Evolutionary conservation across 1,140 invertebrate species (phyloP), one percentile per base, ranked within the genome.

Genomic region (Eulimnadia texana): DNA sequence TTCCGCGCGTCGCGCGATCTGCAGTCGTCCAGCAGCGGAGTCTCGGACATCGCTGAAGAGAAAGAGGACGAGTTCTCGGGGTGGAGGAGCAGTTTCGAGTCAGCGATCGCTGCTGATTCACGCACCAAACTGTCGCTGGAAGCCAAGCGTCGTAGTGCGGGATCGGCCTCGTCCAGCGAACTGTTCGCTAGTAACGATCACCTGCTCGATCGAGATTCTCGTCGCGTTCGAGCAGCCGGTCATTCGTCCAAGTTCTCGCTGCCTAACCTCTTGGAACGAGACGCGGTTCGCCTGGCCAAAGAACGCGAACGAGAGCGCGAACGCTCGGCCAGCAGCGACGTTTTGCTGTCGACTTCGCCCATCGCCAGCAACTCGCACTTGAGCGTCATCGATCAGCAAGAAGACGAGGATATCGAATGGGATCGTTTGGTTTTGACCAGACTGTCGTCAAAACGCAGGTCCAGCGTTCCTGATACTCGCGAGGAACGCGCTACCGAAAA

Each of bases 1-100:
- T 61, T 61, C 20, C 60, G 60, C 23, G 33, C 60, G n/a, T 61
- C 66, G 51, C 20, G 68, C 61, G 42, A 66, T 62, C 60, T 69
- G 60, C 56, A 66, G 70, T 61, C 72, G 68, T 75, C 73, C 23
- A 70, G 72, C 62, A 72, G 73, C 66, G 72, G 73, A 58, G 70
- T 72, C 49, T 74, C 67, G 47, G 80, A 72, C 71, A 80, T 74
- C 70, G 77, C 73, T 1, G 86, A 81, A 73, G 84, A 80, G 76
- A 79, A 82, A 61, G 84, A 85, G 66, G 82, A 85, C n/a, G 88
- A 92, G 70, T 74, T 88, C 53, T 90, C 90, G 72, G 89, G 86
- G 60, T 91, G 89, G 88, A 78, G 88, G 62, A 88, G 88, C 58
- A 90, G 88, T 72, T 91, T 92, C 73, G 89, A 92, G 69, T 90